Conservation (phyloP, 53 echinoderm and acorn worm species). For the Apostichopus leukothele region DNA sequence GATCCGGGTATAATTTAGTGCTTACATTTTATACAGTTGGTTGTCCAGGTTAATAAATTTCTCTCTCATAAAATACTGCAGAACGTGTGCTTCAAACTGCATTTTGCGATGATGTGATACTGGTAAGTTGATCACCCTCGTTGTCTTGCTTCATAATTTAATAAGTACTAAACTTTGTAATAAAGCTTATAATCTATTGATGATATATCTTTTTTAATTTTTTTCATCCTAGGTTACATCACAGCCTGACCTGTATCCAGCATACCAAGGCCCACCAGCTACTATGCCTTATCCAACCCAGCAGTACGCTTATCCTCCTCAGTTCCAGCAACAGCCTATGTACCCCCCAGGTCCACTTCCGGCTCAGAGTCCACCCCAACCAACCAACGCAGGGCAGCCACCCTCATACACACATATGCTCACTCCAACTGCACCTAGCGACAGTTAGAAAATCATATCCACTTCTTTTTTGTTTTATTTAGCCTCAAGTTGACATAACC, state of each 20-base stretch:
- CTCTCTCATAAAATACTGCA: too few species aligned
- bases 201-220: background rate
- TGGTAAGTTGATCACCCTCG: too few species aligned
- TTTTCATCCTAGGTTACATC: slow-evolving; percentile 51
- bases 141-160: too few species aligned
- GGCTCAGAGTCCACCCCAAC: background rate
- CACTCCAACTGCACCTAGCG: background rate
- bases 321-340: slow-evolving; percentile 28
- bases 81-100: too few species aligned
- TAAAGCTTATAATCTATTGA: background rate
- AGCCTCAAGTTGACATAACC: too few species aligned
- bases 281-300: slow-evolving; percentile 46
- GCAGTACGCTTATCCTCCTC: slow-evolving; percentile 34
- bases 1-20: too few species aligned
- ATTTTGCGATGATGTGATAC: too few species aligned
- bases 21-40: too few species aligned
- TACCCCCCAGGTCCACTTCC: slow-evolving; percentile 23
- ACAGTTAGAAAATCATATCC: background rate
- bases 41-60: too few species aligned
- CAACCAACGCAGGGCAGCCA: background rate
- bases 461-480: too few species aligned
- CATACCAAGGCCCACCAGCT: slow-evolving; percentile 38
- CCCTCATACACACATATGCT: background rate
- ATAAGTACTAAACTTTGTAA: too few species aligned
- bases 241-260: slow-evolving; percentile 59